These are phyloP conservation scores for Lithobates pipiens DNA, from an alignment of 2,797 vertebrate genomes.

Conservation along the genomic window DNA sequence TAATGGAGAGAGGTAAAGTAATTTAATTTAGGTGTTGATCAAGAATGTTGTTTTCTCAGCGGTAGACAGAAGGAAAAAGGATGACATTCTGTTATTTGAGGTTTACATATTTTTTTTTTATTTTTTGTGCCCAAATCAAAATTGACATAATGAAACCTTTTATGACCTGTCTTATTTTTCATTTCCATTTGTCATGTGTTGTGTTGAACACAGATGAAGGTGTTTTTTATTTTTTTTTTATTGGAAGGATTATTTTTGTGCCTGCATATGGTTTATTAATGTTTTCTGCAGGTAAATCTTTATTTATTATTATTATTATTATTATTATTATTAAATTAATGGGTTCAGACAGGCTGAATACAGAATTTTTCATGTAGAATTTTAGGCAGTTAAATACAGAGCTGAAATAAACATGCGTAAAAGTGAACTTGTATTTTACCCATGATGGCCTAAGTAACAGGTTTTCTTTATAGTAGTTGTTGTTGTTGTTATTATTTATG, in stretches of 20 bases:
- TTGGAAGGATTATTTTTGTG: conserved; percentile 49
- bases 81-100: conserved; percentile 53
- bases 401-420: no score
- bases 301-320: no score
- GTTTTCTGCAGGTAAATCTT: conserved; percentile 68
- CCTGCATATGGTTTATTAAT: conserved; percentile 65
- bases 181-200: conserved; percentile 31
- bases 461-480: no score
- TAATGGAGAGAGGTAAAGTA: conserved; percentile 47
- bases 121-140: conserved; percentile 56
- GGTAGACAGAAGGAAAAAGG: conserved; percentile 31
- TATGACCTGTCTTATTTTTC: conserved; percentile 59
- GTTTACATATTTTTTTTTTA: conserved; percentile 28
- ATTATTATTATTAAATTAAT: no score
- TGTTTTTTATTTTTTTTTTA: conserved; percentile 54
- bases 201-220: conserved; percentile 57
- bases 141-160: conserved; percentile 50
- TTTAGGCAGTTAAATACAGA: no score
- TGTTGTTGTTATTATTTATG: no score
- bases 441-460: no score
- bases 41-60: conserved; percentile 57
- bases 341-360: no score
- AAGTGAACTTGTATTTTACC: no score
- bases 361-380: conserved; percentile 29
- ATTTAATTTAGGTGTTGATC: conserved; percentile 58